Evolutionary conservation across 1,140 invertebrate species (phyloP).

Genomic region (Hypothenemus hampei): DNA sequence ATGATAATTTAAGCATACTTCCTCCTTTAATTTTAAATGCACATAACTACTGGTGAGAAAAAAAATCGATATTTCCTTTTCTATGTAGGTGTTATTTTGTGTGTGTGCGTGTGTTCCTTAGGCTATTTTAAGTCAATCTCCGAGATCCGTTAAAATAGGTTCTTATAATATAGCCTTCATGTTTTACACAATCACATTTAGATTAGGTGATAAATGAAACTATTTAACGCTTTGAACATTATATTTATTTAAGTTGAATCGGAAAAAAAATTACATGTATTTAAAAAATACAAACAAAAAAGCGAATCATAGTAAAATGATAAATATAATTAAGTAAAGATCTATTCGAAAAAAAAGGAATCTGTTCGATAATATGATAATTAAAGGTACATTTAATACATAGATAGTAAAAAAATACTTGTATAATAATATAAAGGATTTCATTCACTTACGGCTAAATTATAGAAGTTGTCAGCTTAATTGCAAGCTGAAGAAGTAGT

Average conservation of each 20-base stretch:
- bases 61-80: too few species aligned
- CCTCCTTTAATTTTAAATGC: too few species aligned
- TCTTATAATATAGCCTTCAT: too few species aligned
- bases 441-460: slow-evolving; percentile 15
- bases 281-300: slow-evolving; percentile 31
- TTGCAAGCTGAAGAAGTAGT: slow-evolving; percentile 26
- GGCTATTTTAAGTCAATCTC: too few species aligned
- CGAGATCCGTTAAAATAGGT: too few species aligned
- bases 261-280: slow-evolving; percentile 33
- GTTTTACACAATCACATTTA: too few species aligned
- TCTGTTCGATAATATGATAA: slow-evolving; percentile 16
- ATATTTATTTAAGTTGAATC: slow-evolving; percentile 32
- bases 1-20: too few species aligned
- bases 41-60: too few species aligned
- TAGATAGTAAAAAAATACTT: slow-evolving; percentile 27
- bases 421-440: slow-evolving; percentile 24
- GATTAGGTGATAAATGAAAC: too few species aligned
- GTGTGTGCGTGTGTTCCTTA: too few species aligned
- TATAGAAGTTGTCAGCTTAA: slow-evolving; percentile 16
- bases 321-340: slow-evolving; percentile 27
- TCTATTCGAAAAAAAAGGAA: slow-evolving; percentile 21
- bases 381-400: slow-evolving; percentile 31
- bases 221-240: slow-evolving; percentile 15
- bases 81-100: too few species aligned
- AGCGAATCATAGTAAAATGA: slow-evolving; percentile 30